Evolutionary conservation across 2,888 invertebrate species (phyloP).

Genomic region (Scelioninae gen. 2): DNA sequence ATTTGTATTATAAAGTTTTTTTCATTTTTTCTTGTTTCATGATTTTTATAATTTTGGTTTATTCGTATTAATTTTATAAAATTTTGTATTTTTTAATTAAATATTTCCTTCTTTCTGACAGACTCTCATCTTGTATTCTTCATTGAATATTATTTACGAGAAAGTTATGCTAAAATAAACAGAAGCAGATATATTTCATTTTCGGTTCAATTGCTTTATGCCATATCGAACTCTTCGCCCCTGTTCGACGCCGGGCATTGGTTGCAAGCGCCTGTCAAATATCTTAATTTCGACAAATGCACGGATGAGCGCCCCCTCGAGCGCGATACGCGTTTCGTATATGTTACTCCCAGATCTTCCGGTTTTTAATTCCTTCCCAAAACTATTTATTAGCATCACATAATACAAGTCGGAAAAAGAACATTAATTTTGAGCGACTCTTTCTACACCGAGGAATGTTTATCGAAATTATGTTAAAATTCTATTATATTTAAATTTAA

Average conservation of each 20-base stretch:
- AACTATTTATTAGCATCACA: slow-evolving; percentile 12
- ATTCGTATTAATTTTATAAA: no score
- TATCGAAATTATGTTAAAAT: background rate
- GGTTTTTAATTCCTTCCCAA: slow-evolving; percentile 16
- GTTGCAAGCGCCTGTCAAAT: slow-evolving; percentile 21
- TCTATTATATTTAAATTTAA: background rate
- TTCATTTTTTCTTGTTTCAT: no score
- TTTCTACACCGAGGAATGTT: slow-evolving; percentile 7
- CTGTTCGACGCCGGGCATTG: background rate
- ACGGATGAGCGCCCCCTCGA: no score
- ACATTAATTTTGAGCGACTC: slow-evolving; percentile 5
- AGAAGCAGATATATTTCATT: slow-evolving; percentile 9
- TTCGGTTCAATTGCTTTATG: slow-evolving; percentile 5
- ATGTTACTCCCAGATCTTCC: slow-evolving; percentile 7
- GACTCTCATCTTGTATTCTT: no score
- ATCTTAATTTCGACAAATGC: background rate
- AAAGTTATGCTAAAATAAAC: background rate
- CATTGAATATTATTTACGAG: no score
- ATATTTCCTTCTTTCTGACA: no score
- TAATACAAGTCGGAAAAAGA: slow-evolving; percentile 19
- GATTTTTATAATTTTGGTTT: no score
- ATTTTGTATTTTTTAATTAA: no score
- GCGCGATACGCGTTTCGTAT: background rate
- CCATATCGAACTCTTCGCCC: background rate
- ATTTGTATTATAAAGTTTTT: no score